Base-by-base conservation (phyloP, 1,140 invertebrate species). In the Drosophila orosa region DNA sequence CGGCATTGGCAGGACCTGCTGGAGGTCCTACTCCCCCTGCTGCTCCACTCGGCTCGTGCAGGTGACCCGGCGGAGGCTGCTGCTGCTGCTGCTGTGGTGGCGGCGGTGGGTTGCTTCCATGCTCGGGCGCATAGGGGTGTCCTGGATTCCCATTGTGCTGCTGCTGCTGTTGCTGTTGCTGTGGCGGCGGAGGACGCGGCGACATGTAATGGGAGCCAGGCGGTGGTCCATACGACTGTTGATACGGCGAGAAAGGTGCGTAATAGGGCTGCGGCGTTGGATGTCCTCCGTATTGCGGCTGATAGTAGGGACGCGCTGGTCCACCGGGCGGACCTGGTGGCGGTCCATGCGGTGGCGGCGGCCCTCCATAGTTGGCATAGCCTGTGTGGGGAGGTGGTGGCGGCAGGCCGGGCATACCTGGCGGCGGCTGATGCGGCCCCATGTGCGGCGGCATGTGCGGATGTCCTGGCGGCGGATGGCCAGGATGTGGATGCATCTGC, bases 261-360 rank as follows among this genome's bases (percentile, higher is more conserved):
- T 93, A 93, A 40, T 94, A 94, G 3, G 93, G 93, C 91, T 95
- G 94, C 3, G 94, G 93, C 9, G 93, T 92, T 65, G 94, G 94
- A 82, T 94, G 94, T 29, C 94, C 94, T 0, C 93, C 93, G 68
- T 94, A 94, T 62, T 95, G 94, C 31, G 94, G 94, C 22, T 94
- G 93, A 74, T 95, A 95, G 69, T 95, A 95, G 7, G 94, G 93
- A 2, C 94, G 94, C 5, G 94, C 94, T 3, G 94, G 94, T 42
- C 94, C 91, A 9, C 94, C 92, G 8, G 93, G 80, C 1, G 93
- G 35, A 8, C 65, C 65, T 10, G 65, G 92, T 27, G 93, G 93
- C 13, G 77, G 59, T 5, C 73, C 81, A 15, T 85, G 75, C n/a
- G 89, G 83, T 3, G 87, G 75, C n/a, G 89, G 83, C 2, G 87